Percentiles rank a stretch among this genome's conserved stretches.
Conservation (phyloP, 2,113 vertebrate genomes). For the Pogonocichla stellata region DNA sequence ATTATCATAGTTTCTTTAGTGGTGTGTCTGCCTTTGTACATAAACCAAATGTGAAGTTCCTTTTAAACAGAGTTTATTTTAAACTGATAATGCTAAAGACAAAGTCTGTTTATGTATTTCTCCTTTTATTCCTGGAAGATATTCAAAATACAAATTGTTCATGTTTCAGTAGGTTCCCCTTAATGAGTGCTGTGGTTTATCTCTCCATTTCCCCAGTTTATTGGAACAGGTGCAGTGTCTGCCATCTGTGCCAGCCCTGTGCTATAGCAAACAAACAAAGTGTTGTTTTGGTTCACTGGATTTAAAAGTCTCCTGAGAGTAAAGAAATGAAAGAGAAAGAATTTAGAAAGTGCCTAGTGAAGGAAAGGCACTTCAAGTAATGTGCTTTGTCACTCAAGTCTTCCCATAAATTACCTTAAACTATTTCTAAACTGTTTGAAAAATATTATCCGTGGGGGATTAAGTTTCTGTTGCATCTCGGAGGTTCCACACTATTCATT, state of each 20-base stretch:
- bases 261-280: conserved; percentile 45
- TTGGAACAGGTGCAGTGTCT: conserved; percentile 73
- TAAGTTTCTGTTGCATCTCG: conserved; percentile 29
- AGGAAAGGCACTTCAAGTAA: conserved; percentile 60
- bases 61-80: neutral
- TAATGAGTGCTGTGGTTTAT: conserved; percentile 56
- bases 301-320: conserved; percentile 67
- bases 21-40: neutral
- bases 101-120: conserved; percentile 17
- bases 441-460: neutral
- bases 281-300: conserved; percentile 48
- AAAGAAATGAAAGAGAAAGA: conserved; percentile 66
- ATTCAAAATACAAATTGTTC: conserved; percentile 50
- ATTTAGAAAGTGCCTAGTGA: conserved; percentile 49
- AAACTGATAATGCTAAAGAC: neutral
- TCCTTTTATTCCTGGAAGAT: conserved; percentile 38
- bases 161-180: conserved; percentile 5
- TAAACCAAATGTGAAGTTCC: neutral
- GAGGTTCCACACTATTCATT: neutral
- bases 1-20: neutral
- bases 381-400: conserved; percentile 62
- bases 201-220: conserved; percentile 47
- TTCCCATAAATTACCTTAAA: conserved; percentile 52
- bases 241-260: conserved; percentile 24
- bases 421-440: conserved; percentile 47